Conservation (phyloP, 2,888 invertebrate species). For the Amitus sp. region DNA sequence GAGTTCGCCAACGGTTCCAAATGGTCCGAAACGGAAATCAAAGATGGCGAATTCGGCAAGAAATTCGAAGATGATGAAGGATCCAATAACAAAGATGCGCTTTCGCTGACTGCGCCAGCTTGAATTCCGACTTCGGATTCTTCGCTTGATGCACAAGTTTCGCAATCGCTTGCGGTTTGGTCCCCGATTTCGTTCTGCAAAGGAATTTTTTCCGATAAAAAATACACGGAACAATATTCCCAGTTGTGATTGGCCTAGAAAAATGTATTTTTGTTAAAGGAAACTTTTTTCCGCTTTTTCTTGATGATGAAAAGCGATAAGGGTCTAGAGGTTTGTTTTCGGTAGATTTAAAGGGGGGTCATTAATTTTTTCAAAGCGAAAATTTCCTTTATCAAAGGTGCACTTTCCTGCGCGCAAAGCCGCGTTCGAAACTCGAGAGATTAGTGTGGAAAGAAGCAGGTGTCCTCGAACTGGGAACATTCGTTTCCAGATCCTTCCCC, state of each 20-base stretch:
- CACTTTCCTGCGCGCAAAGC: conserved; percentile 20
- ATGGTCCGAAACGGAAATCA: conserved; percentile 19
- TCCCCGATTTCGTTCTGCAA: conserved; percentile 56
- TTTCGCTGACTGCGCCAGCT: conserved; percentile 46
- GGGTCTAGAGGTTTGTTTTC: too few relatives aligned
- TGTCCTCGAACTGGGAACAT: conserved; percentile 23
- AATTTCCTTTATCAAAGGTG: conserved; percentile 35
- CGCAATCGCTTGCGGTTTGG: conserved; percentile 55
- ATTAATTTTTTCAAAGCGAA: conserved; percentile 35
- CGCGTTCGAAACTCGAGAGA: conserved; percentile 28
- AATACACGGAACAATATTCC: too few relatives aligned
- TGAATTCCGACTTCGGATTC: conserved; percentile 56
- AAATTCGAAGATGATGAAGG: conserved; percentile 25
- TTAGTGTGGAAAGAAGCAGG: conserved; percentile 40
- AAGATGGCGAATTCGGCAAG: conserved; percentile 18
- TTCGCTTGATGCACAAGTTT: conserved; percentile 53
- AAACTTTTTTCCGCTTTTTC: too few relatives aligned
- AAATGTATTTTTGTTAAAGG: too few relatives aligned
- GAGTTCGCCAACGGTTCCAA: conserved; percentile 41
- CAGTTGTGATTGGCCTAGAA: too few relatives aligned
- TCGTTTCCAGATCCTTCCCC: conserved; percentile 25
- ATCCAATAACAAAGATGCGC: conserved; percentile 41
- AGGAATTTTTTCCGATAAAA: too few relatives aligned
- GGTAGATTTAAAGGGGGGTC: too few relatives aligned
- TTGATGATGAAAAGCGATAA: too few relatives aligned